Conservation (phyloP, 1,140 invertebrate genomes). For the Metopolophium dirhodum region DNA sequence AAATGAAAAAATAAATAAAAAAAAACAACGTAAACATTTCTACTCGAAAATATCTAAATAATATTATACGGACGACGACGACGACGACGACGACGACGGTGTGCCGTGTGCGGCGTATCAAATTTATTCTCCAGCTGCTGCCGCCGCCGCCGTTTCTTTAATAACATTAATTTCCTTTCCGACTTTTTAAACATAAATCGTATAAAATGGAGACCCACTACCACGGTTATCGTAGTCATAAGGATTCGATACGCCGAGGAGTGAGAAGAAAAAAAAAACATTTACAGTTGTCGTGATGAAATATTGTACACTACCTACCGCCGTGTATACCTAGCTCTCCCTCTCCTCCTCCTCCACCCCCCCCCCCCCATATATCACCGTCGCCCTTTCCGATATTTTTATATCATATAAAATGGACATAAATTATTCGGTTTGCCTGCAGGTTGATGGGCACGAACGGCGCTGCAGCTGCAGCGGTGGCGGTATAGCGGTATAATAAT, state of each 20-base stretch:
- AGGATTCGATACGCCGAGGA: slow-evolving; percentile 28
- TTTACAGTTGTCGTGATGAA: slow-evolving; percentile 47
- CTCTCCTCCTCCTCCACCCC: not conserved
- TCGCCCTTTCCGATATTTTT: not conserved
- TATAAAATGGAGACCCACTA: slow-evolving; percentile 15
- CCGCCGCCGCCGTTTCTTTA: slow-evolving; percentile 5
- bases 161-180: slow-evolving; percentile 50
- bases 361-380: not conserved
- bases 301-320: slow-evolving; percentile 5
- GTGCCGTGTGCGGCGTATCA: not conserved
- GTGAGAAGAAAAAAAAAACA: not conserved
- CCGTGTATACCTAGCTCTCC: not conserved
- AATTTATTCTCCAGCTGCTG: slow-evolving; percentile 42
- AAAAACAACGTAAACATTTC: not conserved
- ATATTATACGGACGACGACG: not conserved
- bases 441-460: not conserved
- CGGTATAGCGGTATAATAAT: not conserved
- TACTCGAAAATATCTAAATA: slow-evolving; percentile 30
- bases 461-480: not conserved
- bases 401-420: not conserved
- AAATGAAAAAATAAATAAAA: too few relatives aligned
- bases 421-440: slow-evolving; percentile 37
- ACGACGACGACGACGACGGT: too few relatives aligned
- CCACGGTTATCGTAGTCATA: slow-evolving; percentile 39
- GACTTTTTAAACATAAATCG: slow-evolving; percentile 42